A percentile compares a stretch with the other conserved stretches of the same genome.
Conservation (phyloP, 1,140 invertebrate genomes). For the Drosophila jambulina region DNA sequence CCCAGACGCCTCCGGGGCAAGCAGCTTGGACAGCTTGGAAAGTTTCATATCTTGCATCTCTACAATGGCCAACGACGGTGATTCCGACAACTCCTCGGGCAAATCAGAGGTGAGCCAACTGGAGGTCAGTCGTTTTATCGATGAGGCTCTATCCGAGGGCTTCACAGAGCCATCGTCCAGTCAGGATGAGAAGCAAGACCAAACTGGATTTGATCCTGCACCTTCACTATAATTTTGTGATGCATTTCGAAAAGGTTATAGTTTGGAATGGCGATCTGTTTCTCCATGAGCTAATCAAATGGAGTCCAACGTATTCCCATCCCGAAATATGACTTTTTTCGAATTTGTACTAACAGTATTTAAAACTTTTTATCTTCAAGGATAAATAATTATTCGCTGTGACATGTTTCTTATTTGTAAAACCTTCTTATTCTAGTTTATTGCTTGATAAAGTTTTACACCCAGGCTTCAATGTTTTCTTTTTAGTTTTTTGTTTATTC, state of each 20-base stretch:
- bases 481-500: neutral
- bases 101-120: conserved; percentile 15
- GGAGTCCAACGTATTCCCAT: conserved; percentile 4
- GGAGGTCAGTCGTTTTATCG: conserved; percentile 29
- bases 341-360: neutral
- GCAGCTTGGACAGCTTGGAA: conserved; percentile 31
- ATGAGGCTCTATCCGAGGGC: conserved; percentile 29
- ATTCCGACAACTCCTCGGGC: conserved; percentile 2
- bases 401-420: conserved; percentile 5
- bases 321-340: conserved; percentile 18
- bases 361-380: neutral
- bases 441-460: conserved; percentile 5
- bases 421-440: conserved; percentile 20
- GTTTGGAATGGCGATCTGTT: conserved; percentile 7
- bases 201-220: neutral
- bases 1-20: neutral
- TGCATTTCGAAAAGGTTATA: conserved; percentile 10
- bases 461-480: neutral
- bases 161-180: neutral
- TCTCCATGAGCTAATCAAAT: too few relatives aligned
- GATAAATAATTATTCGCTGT: neutral
- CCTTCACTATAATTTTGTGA: neutral
- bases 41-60: conserved; percentile 59
- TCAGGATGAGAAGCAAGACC: neutral
- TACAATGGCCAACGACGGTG: conserved; percentile 2